Conservation (phyloP, 2,113 vertebrate genomes). For the Dendrocopos noguchii region DNA sequence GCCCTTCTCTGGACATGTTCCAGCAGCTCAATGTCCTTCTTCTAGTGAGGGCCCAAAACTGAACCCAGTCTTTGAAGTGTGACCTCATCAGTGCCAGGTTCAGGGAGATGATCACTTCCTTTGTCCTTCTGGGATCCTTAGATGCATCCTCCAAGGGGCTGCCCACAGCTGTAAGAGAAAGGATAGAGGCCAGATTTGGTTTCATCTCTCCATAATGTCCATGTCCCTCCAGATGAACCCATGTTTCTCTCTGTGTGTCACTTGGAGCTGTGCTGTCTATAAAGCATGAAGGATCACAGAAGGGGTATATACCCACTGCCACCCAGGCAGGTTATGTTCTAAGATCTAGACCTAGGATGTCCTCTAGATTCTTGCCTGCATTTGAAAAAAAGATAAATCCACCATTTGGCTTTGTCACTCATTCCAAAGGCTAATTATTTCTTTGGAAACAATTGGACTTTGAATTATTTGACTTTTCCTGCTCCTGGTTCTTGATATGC, state of each 20-base stretch:
- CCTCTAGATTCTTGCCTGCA: not conserved
- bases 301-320: not conserved
- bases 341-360: not conserved
- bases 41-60: too few species aligned
- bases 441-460: not conserved
- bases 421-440: not conserved
- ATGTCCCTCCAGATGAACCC: not conserved
- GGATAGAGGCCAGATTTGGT: not conserved
- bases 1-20: too few species aligned
- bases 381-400: not conserved
- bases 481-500: rapidly evolving
- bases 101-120: too few species aligned
- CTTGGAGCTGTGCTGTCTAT: not conserved
- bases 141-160: not conserved
- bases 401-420: not conserved
- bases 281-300: rapidly evolving
- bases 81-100: too few species aligned
- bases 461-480: not conserved
- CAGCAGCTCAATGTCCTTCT: too few species aligned
- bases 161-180: not conserved
- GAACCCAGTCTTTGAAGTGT: too few species aligned
- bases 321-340: not conserved
- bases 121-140: not conserved
- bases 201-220: rapidly evolving
- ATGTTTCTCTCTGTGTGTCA: rapidly evolving